phyloP scores from a whole-genome alignment of 2,797 vertebrate genomes.

The Rousettus madagascariensis region DNA sequence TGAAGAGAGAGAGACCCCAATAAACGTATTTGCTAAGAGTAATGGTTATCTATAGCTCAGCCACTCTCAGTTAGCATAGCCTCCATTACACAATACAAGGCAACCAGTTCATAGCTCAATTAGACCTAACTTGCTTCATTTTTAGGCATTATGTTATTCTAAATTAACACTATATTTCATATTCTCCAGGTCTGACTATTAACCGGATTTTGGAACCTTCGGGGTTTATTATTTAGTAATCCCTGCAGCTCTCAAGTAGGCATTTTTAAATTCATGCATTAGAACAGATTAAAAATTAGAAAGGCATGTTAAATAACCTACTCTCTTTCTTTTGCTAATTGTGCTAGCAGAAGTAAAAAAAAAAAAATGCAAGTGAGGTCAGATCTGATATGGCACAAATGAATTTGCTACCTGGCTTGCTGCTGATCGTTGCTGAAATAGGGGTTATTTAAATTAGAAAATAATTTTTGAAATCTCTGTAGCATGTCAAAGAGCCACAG shows the following conservation, averaged over 20 bases:
- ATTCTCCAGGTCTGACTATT: constrained; percentile 66
- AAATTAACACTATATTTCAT: constrained; percentile 75
- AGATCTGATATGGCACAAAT: neutral
- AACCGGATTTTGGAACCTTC: constrained; percentile 71
- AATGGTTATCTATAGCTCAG: constrained; percentile 70
- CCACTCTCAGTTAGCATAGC: constrained; percentile 39
- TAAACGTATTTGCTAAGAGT: constrained; percentile 77
- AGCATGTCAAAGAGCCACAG: neutral
- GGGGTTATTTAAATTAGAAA: constrained; percentile 40
- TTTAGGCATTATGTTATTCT: constrained; percentile 67
- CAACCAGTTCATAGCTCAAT: constrained; percentile 71
- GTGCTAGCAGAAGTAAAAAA: neutral
- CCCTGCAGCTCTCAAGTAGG: constrained; percentile 68
- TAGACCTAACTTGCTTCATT: constrained; percentile 68
- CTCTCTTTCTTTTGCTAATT: constrained; percentile 49
- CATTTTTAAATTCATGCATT: constrained; percentile 63
- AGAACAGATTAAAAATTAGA: constrained; percentile 72
- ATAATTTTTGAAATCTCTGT: constrained; percentile 45
- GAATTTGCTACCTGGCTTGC: neutral
- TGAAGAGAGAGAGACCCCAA: constrained; percentile 75
- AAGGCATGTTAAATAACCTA: constrained; percentile 27
- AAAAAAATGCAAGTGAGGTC: neutral
- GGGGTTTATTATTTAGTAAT: constrained; percentile 76
- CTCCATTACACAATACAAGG: constrained; percentile 51
- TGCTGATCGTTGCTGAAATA: neutral